phyloP scores from a whole-genome alignment of 2,113 vertebrate genomes.

The Dinomys branickii region DNA sequence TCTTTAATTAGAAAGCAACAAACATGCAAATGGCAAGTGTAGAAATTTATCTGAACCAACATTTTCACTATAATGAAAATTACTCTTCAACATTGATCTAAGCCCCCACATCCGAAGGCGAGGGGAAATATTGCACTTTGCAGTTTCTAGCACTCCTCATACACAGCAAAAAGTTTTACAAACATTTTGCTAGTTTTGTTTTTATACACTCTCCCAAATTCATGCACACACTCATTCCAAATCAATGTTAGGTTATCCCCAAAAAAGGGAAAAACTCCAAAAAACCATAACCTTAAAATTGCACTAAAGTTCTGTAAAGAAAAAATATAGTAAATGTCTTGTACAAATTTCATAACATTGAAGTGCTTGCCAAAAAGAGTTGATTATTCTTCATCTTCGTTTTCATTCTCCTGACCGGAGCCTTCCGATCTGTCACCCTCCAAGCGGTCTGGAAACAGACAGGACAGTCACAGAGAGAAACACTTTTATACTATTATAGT shows the following conservation, averaged over 20 bases:
- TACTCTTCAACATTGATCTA: constrained; percentile 92
- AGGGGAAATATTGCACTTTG: constrained; percentile 97
- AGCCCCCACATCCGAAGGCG: constrained; percentile 88
- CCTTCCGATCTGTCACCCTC: constrained; percentile 97
- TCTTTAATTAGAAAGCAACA: constrained; percentile 92
- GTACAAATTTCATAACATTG: constrained; percentile 91
- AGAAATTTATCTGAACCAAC: constrained; percentile 91
- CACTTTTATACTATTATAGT: background rate
- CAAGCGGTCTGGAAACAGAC: constrained; percentile 89
- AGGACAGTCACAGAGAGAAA: background rate
- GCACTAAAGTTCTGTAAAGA: constrained; percentile 94
- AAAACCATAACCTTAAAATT: constrained; percentile 92
- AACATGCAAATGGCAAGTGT: constrained; percentile 94
- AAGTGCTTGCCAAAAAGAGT: constrained; percentile 87
- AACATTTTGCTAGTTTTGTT: constrained; percentile 86
- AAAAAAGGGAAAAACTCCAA: constrained; percentile 77
- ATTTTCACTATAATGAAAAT: constrained; percentile 91
- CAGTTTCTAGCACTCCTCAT: constrained; percentile 87
- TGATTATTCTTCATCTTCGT: constrained; percentile 93
- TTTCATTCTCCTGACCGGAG: constrained; percentile 94
- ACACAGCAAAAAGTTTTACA: constrained; percentile 86
- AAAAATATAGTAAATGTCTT: constrained; percentile 94
- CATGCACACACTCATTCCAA: constrained; percentile 89
- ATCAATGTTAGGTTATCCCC: constrained; percentile 89
- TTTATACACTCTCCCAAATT: constrained; percentile 87